A percentile compares a stretch with the other conserved stretches of the same genome.
Evolutionary conservation across 2,113 vertebrate genomes (phyloP).

Genomic region (Crotophaga sulcirostris): DNA sequence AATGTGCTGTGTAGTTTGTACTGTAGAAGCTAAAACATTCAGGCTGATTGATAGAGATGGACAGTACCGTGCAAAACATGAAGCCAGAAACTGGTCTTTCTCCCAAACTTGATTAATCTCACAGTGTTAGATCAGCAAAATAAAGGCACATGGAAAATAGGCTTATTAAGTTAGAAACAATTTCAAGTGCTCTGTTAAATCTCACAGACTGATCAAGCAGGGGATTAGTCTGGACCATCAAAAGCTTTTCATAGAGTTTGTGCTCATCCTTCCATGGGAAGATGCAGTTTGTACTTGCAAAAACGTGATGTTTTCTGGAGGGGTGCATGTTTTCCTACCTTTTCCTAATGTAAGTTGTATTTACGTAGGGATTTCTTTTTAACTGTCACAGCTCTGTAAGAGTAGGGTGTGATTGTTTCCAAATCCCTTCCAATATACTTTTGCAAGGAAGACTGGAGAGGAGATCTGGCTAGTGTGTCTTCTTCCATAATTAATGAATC

Average conservation of each 20-base stretch:
- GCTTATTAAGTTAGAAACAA: not conserved
- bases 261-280: not conserved
- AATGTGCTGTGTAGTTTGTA: not conserved
- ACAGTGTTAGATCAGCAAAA: not conserved
- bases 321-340: not conserved
- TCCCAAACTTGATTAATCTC: not conserved
- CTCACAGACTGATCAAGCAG: rapidly evolving
- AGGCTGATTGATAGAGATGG: conserved; percentile 9
- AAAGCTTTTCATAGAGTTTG: not conserved
- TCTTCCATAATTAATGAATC: not conserved
- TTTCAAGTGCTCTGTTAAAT: not conserved
- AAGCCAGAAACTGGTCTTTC: not conserved
- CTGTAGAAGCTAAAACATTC: not conserved
- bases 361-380: not conserved
- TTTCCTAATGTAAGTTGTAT: not conserved
- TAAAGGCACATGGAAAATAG: not conserved
- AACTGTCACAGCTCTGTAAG: not conserved
- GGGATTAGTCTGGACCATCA: not conserved
- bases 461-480: not conserved
- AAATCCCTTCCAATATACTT: not conserved
- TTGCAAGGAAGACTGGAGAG: not conserved
- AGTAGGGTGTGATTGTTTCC: not conserved
- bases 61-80: not conserved
- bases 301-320: not conserved
- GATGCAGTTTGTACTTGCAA: not conserved